Conservation (phyloP, 30 jellyfish, hydroid and myxozoan species). For the Catostylus mosaicus region DNA sequence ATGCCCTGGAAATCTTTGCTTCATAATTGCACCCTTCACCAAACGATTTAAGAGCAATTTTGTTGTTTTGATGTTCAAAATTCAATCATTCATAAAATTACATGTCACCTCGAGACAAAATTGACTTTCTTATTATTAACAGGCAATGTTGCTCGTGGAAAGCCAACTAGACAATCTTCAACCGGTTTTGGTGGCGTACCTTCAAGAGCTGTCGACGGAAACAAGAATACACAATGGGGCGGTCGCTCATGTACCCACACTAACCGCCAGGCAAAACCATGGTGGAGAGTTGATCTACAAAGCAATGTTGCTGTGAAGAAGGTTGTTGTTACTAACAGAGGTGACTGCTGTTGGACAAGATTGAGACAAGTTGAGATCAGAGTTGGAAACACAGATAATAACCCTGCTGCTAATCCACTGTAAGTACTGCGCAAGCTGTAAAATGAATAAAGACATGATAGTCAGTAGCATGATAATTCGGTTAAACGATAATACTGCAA, state of each 20-base stretch:
- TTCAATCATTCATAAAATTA: no score
- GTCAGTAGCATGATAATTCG: no score
- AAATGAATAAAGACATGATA: no score
- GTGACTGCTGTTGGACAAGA: slow-evolving; percentile 62
- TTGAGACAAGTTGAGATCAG: slow-evolving; percentile 50
- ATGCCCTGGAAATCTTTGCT: no score
- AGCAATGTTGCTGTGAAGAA: slow-evolving; percentile 5
- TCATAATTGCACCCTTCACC: no score
- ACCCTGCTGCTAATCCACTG: slow-evolving; percentile 44
- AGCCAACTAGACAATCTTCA: slow-evolving; percentile 65
- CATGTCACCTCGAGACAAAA: no score
- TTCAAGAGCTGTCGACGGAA: slow-evolving; percentile 75
- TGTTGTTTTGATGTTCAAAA: no score
- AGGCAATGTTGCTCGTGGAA: slow-evolving; percentile 68
- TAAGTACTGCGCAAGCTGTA: no score
- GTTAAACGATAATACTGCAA: no score
- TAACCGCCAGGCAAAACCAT: slow-evolving; percentile 47
- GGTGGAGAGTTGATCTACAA: slow-evolving; percentile 71
- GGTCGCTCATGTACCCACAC: slow-evolving; percentile 75
- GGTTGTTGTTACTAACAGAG: slow-evolving; percentile 37
- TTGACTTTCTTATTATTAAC: neutral
- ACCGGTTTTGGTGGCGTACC: slow-evolving; percentile 64
- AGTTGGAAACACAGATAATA: slow-evolving; percentile 49
- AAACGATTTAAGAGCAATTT: no score
- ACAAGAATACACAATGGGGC: slow-evolving; percentile 56